These are phyloP conservation scores for Microdon myrmicae DNA, from an alignment of 2,888 invertebrate genomes.

Conservation along the genomic window DNA sequence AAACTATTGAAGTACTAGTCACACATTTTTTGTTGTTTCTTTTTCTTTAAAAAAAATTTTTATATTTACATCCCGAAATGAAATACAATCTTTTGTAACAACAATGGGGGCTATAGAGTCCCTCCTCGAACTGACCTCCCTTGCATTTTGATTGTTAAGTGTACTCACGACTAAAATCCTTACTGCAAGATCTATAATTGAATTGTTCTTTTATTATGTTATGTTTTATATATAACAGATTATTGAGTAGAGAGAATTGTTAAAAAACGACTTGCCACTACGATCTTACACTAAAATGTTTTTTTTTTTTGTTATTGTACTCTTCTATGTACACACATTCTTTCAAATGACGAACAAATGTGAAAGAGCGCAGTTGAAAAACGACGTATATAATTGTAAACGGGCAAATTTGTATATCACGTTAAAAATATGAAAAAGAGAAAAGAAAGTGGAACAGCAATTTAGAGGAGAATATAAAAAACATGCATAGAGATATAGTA, in stretches of 20 bases:
- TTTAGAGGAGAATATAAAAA: constrained; percentile 23
- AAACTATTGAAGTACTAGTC: background rate
- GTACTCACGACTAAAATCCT: constrained; percentile 30
- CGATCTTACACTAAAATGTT: no score
- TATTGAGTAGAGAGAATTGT: background rate
- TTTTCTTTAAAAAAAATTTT: constrained; percentile 6
- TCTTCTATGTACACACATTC: background rate
- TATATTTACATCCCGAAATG: no score
- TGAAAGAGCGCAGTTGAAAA: constrained; percentile 41
- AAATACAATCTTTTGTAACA: no score
- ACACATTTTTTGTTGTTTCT: background rate
- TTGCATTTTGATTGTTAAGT: constrained; percentile 10
- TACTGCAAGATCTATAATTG: constrained; percentile 3
- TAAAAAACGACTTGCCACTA: constrained; percentile 9
- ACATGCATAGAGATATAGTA: constrained; percentile 58
- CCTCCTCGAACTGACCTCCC: no score
- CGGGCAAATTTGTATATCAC: constrained; percentile 24
- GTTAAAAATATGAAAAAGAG: constrained; percentile 18
- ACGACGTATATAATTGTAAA: constrained; percentile 22
- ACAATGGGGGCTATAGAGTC: no score
- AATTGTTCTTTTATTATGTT: constrained; percentile 11
- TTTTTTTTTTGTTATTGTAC: constrained; percentile 8
- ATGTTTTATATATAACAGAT: constrained; percentile 9
- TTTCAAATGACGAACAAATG: constrained; percentile 17
- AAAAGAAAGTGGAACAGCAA: constrained; percentile 12